A percentile compares a stretch with the other conserved stretches of the same genome.
These are phyloP conservation scores for Hydrolagus colliei DNA, from an alignment of 2,797 vertebrate genomes.

Conservation along the genomic window DNA sequence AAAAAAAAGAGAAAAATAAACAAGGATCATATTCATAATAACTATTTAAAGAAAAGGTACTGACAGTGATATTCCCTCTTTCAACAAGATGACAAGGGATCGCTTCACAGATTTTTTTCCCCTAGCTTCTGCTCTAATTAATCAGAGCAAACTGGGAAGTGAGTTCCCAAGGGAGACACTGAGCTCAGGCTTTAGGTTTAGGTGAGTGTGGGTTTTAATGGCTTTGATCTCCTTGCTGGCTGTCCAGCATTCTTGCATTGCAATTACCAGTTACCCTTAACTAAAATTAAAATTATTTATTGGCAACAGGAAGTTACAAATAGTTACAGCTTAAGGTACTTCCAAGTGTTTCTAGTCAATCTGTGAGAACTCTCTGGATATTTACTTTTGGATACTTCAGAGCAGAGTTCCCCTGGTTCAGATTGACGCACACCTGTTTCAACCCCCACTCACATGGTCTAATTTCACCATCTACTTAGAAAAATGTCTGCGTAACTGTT, in stretches of 20 bases:
- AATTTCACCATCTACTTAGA: not conserved
- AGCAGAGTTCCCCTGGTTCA: too few species aligned
- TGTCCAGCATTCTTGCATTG: not conserved
- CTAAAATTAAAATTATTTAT: too few species aligned
- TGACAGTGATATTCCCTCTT: not conserved
- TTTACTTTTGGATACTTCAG: too few species aligned
- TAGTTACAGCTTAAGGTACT: too few species aligned
- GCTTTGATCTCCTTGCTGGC: not conserved
- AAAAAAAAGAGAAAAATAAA: too few species aligned
- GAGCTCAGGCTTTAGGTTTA: not conserved
- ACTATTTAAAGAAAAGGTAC: not conserved
- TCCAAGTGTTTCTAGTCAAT: too few species aligned
- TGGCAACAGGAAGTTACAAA: too few species aligned
- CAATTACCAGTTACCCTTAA: not conserved
- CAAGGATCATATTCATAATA: not conserved
- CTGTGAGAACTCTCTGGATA: too few species aligned
- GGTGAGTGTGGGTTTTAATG: not conserved
- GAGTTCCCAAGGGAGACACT: not conserved
- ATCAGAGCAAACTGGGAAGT: not conserved
- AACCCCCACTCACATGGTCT: not conserved
- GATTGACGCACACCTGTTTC: too few species aligned
- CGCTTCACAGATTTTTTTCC: not conserved
- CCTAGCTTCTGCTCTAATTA: not conserved
- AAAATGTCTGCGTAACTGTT: not conserved
- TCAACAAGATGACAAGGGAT: not conserved